Evolutionary conservation across 2,888 invertebrate species (phyloP).

Genomic region (Nomada ferruginata): DNA sequence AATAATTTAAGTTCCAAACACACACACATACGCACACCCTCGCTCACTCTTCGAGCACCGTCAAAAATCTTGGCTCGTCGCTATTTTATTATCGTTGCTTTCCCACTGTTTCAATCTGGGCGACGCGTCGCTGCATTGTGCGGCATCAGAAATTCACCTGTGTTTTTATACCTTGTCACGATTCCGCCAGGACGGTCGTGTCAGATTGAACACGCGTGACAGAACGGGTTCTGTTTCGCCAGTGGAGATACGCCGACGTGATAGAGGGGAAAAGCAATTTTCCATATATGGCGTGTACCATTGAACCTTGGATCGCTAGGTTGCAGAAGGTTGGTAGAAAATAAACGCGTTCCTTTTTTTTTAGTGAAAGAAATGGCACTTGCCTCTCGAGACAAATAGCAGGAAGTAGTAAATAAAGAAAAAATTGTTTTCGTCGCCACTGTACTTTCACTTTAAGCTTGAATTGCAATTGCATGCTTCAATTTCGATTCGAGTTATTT

Average conservation of each 20-base stretch:
- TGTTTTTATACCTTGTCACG: not conserved
- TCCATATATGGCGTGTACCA: constrained; percentile 2
- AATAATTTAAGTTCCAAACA: too few species aligned
- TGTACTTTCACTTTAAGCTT: too few species aligned
- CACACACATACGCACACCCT: too few species aligned
- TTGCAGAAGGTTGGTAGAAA: not conserved
- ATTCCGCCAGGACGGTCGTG: constrained; percentile 13
- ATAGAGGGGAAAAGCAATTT: not conserved
- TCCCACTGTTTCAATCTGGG: not conserved
- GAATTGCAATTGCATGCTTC: too few species aligned
- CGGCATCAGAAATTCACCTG: not conserved
- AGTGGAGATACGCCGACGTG: not conserved
- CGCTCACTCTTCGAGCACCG: not conserved
- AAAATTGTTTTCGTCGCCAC: too few species aligned
- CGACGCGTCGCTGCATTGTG: not conserved
- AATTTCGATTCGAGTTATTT: too few species aligned
- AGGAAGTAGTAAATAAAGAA: too few species aligned
- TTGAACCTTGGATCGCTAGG: not conserved
- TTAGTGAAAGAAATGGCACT: not conserved
- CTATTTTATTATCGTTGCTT: constrained; percentile 1
- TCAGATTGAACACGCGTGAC: constrained; percentile 1
- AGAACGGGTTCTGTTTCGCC: not conserved
- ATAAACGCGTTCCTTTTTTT: not conserved
- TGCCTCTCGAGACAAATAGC: not conserved
- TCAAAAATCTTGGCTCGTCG: not conserved